Base-by-base conservation (phyloP, 2,113 vertebrate genomes). In the Emydura subglobosa region DNA sequence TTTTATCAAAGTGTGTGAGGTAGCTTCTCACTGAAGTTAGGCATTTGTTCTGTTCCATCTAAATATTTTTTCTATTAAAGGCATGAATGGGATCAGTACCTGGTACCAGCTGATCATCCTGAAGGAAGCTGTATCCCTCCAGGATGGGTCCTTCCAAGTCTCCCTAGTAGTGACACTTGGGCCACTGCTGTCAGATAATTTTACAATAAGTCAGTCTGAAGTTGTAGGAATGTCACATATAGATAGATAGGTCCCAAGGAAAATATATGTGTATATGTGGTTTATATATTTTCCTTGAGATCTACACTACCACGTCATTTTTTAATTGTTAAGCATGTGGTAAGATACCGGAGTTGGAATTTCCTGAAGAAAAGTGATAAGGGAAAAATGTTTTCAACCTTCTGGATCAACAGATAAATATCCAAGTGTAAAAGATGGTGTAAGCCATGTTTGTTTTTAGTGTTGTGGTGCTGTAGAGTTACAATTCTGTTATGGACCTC, bases 41-140 rank as follows among this genome's bases (percentile, higher is more conserved):
- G 47, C 47, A 47, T 47, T 47, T 47, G 47, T 47, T 47, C 47
- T 47, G 47, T 47, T 47, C 42, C 93, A 96, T 96, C 92, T 96
- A 25, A 68, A 54, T 51, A 2, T 0, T 78, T 97, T 97, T 94
- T 96, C 82, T 96, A 47, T 97, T 90, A 84, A 97, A 99, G 99
- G 98, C 99, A 98, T 17, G 98, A 99, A 42, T 99, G 99, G 99
- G 99, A 99, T 96, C 97, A 96, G 74, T 99, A 98, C 96, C 96
- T 99, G 98, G 99, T 99, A 49, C 98, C 99, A 5, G 97, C 97
- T 12, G 98, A 99, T 96, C 99, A 99, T 93, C 99, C 99, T 0
- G 98, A 99, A 83, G 99, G 99, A 95, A 99, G 98, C 92, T 92
- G 96, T 5, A 91, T 99, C 96, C 99, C 99, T 94, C 99, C 98